A percentile compares a stretch with the other conserved stretches of the same genome.
These are phyloP conservation scores for Parambassis ranga DNA, from an alignment of 2,797 vertebrate genomes.

Conservation along the genomic window DNA sequence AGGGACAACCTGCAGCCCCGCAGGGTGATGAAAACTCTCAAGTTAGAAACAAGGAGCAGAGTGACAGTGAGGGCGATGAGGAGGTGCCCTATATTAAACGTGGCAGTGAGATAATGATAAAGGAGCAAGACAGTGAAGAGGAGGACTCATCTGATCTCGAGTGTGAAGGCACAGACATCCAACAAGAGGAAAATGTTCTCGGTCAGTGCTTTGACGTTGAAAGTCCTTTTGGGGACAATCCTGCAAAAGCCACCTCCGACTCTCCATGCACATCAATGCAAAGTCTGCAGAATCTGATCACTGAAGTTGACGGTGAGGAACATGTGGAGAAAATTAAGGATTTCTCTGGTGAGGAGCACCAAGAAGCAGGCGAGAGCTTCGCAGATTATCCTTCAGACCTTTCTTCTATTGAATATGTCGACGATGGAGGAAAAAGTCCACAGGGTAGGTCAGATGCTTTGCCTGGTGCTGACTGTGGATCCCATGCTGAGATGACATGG, in stretches of 20 bases:
- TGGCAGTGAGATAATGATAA: constrained; percentile 12
- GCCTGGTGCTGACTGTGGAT: neutral
- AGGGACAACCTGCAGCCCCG: constrained; percentile 44
- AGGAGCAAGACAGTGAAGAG: constrained; percentile 25
- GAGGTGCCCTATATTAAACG: constrained; percentile 54
- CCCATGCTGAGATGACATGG: neutral
- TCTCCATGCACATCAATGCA: constrained; percentile 43
- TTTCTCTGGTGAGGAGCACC: constrained; percentile 79
- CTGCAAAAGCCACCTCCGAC: neutral
- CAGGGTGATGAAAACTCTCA: constrained; percentile 35
- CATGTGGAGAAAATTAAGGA: constrained; percentile 61
- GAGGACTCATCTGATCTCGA: constrained; percentile 22
- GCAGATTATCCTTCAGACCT: constrained; percentile 80
- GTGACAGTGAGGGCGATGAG: constrained; percentile 44
- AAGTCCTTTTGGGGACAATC: constrained; percentile 3
- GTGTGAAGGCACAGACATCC: constrained; percentile 13
- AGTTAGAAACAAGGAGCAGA: constrained; percentile 54
- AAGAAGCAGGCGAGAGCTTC: constrained; percentile 75
- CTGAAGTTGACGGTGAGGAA: constrained; percentile 32
- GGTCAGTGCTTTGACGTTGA: neutral
- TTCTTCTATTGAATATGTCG: constrained; percentile 68
- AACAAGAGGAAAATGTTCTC: constrained; percentile 11
- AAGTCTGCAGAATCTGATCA: constrained; percentile 38
- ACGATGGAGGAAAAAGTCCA: constrained; percentile 7
- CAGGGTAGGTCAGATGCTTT: neutral